Percentiles rank a stretch among this genome's conserved stretches.
Evolutionary conservation across 2,113 vertebrate genomes (phyloP).

Genomic region (Puntigrus tetrazona): DNA sequence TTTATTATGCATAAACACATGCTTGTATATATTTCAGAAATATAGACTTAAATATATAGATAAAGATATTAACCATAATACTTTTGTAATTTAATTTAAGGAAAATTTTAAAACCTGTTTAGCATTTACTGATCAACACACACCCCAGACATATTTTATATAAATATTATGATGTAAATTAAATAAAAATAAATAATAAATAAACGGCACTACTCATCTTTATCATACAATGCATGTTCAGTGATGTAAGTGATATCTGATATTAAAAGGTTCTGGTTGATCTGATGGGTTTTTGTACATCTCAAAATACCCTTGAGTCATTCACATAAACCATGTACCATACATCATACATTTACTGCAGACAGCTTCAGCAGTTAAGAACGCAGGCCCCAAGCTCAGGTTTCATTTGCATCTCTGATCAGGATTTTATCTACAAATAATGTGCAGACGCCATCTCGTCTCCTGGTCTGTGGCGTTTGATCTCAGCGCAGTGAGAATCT

Average conservation of each 20-base stretch:
- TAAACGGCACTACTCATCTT: not conserved
- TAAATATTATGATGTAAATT: slow-evolving; percentile 5
- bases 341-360: slow-evolving; percentile 37
- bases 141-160: not conserved
- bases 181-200: not conserved
- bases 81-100: not conserved
- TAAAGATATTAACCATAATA: too few relatives aligned
- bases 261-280: slow-evolving; percentile 16
- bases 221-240: not conserved
- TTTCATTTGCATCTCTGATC: slow-evolving; percentile 63
- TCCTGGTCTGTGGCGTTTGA: slow-evolving; percentile 51
- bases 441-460: slow-evolving; percentile 53
- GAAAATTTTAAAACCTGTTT: not conserved
- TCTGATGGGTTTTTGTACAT: slow-evolving; percentile 24
- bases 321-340: slow-evolving; percentile 28
- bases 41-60: too few relatives aligned
- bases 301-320: slow-evolving; percentile 21
- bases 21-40: too few relatives aligned
- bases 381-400: slow-evolving; percentile 35
- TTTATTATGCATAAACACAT: too few relatives aligned
- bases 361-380: slow-evolving; percentile 21
- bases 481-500: slow-evolving; percentile 48
- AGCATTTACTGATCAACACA: not conserved
- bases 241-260: not conserved
- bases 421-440: slow-evolving; percentile 59